Evolutionary conservation across 1,140 invertebrate species (phyloP).

Genomic region (Drosophila kikkawai): DNA sequence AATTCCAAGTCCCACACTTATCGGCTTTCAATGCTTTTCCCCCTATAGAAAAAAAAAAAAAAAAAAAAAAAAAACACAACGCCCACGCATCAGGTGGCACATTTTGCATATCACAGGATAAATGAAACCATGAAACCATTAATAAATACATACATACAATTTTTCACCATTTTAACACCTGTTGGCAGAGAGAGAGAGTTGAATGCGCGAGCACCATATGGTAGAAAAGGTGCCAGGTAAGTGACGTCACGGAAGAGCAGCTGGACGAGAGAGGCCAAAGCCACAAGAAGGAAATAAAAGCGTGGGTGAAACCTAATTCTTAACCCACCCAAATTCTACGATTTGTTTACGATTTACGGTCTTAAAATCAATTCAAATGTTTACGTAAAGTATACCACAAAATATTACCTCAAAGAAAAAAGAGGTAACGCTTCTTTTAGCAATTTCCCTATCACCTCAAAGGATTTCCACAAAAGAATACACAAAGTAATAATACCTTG

Average conservation of each 20-base stretch:
- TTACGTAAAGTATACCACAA: background rate
- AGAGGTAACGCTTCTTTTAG: no score
- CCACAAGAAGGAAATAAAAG: background rate
- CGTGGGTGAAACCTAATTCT: no score
- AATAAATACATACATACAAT: background rate
- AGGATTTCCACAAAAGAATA: background rate
- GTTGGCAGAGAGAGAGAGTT: conserved; percentile 12
- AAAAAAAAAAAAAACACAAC: conserved; percentile 13
- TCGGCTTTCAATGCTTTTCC: conserved; percentile 22
- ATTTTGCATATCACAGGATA: background rate
- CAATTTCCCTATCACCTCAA: background rate
- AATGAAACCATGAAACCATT: background rate
- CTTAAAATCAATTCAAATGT: background rate
- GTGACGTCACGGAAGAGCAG: conserved; percentile 11
- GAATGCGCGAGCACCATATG: conserved; percentile 8
- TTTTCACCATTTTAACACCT: conserved; percentile 9
- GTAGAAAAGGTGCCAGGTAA: conserved; percentile 1
- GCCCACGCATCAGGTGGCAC: conserved; percentile 15
- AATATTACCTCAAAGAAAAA: background rate
- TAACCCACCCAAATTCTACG: background rate
- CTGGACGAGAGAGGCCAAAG: background rate
- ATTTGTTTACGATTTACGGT: background rate
- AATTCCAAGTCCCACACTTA: conserved; percentile 24
- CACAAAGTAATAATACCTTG: background rate
- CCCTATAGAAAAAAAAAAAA: conserved; percentile 1